Evolutionary conservation across 2,797 vertebrate genomes (phyloP).

Genomic region (Melanotaenia boesemani): DNA sequence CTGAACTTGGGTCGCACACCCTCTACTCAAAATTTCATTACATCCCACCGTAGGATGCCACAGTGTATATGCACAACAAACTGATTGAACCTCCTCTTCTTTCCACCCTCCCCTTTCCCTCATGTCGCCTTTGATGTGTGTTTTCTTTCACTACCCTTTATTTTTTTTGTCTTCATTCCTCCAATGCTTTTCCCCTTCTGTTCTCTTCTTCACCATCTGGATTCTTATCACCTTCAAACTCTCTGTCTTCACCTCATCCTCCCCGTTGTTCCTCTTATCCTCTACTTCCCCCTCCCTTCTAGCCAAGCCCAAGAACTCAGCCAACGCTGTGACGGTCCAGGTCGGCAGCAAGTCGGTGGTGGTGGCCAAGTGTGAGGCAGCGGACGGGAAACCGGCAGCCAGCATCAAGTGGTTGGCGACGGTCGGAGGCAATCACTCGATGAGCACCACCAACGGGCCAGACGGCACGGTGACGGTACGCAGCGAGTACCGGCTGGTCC

Average conservation of each 20-base stretch:
- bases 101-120: conserved; percentile 2
- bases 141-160: conserved; percentile 15
- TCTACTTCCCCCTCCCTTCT: neutral
- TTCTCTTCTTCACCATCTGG: neutral
- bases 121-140: conserved; percentile 30
- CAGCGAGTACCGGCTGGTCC: conserved; percentile 85
- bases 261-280: neutral
- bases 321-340: conserved; percentile 73
- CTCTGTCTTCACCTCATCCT: neutral
- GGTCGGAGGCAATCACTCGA: conserved; percentile 71
- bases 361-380: conserved; percentile 86
- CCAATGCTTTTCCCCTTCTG: neutral
- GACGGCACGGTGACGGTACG: conserved; percentile 85
- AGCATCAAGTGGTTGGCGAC: conserved; percentile 82
- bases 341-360: conserved; percentile 72
- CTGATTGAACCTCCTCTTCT: conserved; percentile 35
- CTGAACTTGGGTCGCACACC: neutral
- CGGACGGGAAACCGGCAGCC: conserved; percentile 84
- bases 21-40: neutral
- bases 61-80: conserved; percentile 39
- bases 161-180: neutral
- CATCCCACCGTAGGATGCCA: conserved; percentile 18
- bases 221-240: neutral
- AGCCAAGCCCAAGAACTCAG: conserved; percentile 86
- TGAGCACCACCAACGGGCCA: conserved; percentile 55